Evolutionary conservation across 2,888 invertebrate genomes (phyloP), one percentile per base, ranked within the genome.

Genomic region (Rhabditoides inermis): DNA sequence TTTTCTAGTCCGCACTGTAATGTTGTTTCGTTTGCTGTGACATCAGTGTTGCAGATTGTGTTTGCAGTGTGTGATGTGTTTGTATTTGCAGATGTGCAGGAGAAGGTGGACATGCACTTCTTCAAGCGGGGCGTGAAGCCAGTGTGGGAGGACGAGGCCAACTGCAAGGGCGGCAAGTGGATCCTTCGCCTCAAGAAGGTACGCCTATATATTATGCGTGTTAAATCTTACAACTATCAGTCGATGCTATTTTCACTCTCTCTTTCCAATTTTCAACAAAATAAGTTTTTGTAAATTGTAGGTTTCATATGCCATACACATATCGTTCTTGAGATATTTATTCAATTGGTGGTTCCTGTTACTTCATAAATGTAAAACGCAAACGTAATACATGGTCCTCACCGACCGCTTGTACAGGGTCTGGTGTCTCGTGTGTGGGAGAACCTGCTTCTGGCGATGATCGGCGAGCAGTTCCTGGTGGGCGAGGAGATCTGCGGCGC

Each of bases 111-210:
- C 80, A 85, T 92, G 75, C 94, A 94, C 79, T 83, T 98, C 57
- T 98, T 98, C 80, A 95, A 95, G 83, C 84, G 90, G 72, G 95
- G 94, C 68, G 92, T 98, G 74, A 89, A 90, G 78, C 95, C 95
- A 23, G 94, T 98, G 88, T 98, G 95, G 98, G 98, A 98, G 83
- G 94, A 95, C 79, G 85, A 86, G 55, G 89, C 90, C 45, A 98
- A 98, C 81, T 86, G 87, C 77, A 86, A 87, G 78, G 95, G 98
- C 49, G 98, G 95, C 27, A 94, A 94, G 82, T 98, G 95, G 94
- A 89, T 94, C 68, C 87, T 95, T 62, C 83, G 92, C 66, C 82
- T 95, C 77, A 86, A 89, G 76, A 94, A 58, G 54, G 61, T 54
- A 22, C 10, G 10, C 20, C 15, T 32, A 32, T 15, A 32, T 10